Base-by-base conservation (phyloP, 2,888 invertebrate genomes). In the Drosophila picticornis region DNA sequence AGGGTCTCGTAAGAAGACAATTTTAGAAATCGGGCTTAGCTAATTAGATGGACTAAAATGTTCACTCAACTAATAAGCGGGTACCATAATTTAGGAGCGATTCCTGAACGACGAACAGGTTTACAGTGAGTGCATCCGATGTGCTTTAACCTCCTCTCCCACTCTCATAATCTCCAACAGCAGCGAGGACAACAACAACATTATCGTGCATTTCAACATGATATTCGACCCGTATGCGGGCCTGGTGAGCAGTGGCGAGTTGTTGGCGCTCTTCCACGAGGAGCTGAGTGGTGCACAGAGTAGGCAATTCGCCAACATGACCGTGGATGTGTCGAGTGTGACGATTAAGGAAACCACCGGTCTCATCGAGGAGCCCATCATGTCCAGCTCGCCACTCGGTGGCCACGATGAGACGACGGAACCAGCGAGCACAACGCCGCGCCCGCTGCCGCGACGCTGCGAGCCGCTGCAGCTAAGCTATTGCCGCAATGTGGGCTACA, bases 131-230 rank as follows among this genome's bases (percentile, higher is more conserved):
- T 25, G 22, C 7, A 22, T 27, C 27, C 48, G 16, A 27, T 19
- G 27, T 50, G 27, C 10, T 36, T 2, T 9, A 2, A 1, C 11
- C 0, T n/a, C 4, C 48, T 27, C 19, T 27, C 7, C 25, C n/a
- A 4, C 32, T 38, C 16, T 16, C 22, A 4, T 25, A n/a, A 46
- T 46, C 16, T 46, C 16, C 16, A 25, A 7, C 51, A 96, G 96
- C 36, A 94, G 94, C 65, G 96, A 96, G 87, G 95, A 95, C 46
- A 95, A 96, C 67, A 92, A 92, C 67, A 96, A 97, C 73, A 94
- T 97, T 61, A 95, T 96, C 56, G 96, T 98, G 0, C 97, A 97
- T 91, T 98, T 98, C 91, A 97, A 97, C 91, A 94, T 98, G 62
- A 96, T 96, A 63, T 97, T 98, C 88, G 97, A 98, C 93, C 96